Conservation (phyloP, 2,888 invertebrate species). For the Dexiosoma caninum region DNA sequence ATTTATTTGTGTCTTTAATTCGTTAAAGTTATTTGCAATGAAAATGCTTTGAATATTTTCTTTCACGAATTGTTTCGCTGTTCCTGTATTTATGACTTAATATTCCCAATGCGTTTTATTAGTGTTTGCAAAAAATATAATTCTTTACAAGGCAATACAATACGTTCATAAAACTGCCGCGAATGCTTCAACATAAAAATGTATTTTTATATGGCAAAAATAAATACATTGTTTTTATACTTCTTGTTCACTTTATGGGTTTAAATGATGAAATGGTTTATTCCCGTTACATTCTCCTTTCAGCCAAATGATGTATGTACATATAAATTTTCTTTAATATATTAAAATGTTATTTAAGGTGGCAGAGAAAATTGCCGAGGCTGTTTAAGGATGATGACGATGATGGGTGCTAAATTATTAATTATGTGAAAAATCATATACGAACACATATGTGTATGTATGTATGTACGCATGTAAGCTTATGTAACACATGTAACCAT, state of each 20-base stretch:
- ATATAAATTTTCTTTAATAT: constrained; percentile 5
- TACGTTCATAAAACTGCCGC: constrained; percentile 32
- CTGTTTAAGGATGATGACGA: constrained; percentile 25
- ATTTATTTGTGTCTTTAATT: too few species aligned
- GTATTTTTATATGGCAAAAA: not conserved
- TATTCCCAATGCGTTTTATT: constrained; percentile 48
- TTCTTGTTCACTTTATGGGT: not conserved
- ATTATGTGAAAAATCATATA: constrained; percentile 50
- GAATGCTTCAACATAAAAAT: constrained; percentile 29
- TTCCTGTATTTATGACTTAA: constrained; percentile 42
- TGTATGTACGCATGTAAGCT: not conserved
- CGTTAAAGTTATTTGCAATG: too few species aligned
- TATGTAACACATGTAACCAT: too few species aligned
- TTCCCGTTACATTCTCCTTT: not conserved
- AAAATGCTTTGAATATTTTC: too few species aligned
- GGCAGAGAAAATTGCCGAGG: not conserved
- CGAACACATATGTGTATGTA: not conserved
- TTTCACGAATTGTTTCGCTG: too few species aligned
- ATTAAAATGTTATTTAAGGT: constrained; percentile 16
- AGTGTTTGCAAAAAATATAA: constrained; percentile 1
- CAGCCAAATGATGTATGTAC: not conserved
- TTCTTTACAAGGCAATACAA: not conserved
- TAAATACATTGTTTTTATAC: not conserved
- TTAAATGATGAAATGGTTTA: not conserved
- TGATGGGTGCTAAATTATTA: constrained; percentile 53